A percentile compares a stretch with the other conserved stretches of the same genome.
Evolutionary conservation across 2,797 vertebrate species (phyloP).

Genomic region (Pangasius larnaudii): DNA sequence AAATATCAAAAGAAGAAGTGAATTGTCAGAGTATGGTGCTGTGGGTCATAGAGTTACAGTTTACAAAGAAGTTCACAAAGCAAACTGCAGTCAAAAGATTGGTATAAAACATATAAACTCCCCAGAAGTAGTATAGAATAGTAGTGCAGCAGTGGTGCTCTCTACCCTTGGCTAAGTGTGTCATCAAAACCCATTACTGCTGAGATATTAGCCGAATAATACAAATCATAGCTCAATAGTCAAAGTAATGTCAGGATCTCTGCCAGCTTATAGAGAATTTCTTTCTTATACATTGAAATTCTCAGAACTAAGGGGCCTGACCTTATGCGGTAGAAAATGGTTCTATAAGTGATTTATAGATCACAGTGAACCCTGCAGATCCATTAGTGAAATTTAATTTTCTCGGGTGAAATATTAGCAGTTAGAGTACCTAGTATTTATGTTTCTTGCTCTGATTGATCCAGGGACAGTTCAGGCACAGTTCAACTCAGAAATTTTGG

Average conservation of each 20-base stretch:
- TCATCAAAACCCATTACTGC: slow-evolving; percentile 1
- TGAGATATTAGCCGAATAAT: slow-evolving; percentile 4
- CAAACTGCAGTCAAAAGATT: neutral
- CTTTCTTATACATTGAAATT: neutral
- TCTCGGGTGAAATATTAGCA: slow-evolving; percentile 16
- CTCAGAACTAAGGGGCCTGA: neutral
- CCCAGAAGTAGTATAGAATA: neutral
- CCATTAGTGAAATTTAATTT: slow-evolving; percentile 29
- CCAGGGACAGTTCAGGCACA: slow-evolving; percentile 11
- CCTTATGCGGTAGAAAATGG: neutral
- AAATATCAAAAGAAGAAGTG: neutral
- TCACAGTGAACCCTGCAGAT: slow-evolving; percentile 36
- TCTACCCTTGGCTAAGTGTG: neutral
- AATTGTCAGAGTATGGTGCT: neutral
- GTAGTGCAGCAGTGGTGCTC: neutral
- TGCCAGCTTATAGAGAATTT: slow-evolving; percentile 6
- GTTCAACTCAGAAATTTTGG: neutral
- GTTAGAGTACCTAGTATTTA: slow-evolving; percentile 19
- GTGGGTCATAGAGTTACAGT: neutral
- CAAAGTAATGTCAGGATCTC: neutral
- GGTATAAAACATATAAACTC: neutral
- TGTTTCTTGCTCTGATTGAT: slow-evolving; percentile 10
- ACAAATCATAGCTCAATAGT: neutral
- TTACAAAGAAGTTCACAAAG: neutral
- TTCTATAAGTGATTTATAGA: slow-evolving; percentile 40